phyloP scores from a whole-genome alignment of 2,888 invertebrate genomes.

The Lepidochrysops patricia region DNA sequence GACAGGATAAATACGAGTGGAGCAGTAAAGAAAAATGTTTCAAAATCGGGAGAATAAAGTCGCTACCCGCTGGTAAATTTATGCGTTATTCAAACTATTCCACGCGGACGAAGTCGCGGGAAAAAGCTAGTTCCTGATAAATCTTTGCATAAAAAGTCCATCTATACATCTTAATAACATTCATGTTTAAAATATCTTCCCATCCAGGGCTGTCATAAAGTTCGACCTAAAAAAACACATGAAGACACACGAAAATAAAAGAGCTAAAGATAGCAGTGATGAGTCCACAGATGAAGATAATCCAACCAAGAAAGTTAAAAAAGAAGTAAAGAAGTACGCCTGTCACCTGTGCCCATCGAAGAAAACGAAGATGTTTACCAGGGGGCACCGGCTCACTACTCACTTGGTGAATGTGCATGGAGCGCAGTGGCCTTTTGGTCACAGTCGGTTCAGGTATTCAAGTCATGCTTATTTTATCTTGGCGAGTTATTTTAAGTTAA shows the following conservation, averaged over 20 bases:
- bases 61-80: too few relatives aligned
- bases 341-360: conserved; percentile 84
- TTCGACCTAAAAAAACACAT: conserved; percentile 76
- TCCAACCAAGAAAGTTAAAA: conserved; percentile 35
- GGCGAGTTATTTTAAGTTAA: too few relatives aligned
- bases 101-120: too few relatives aligned
- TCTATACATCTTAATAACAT: too few relatives aligned
- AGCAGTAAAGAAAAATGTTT: too few relatives aligned
- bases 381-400: conserved; percentile 79
- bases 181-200: too few relatives aligned
- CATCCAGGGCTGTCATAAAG: conserved; percentile 75
- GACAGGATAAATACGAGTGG: too few relatives aligned
- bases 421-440: conserved; percentile 83
- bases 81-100: too few relatives aligned
- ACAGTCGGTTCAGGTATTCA: conserved; percentile 82
- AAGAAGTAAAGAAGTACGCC: conserved; percentile 49
- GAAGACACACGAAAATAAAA: conserved; percentile 47
- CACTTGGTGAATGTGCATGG: conserved; percentile 83
- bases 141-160: too few relatives aligned
- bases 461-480: too few relatives aligned
- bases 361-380: conserved; percentile 64
- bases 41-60: too few relatives aligned
- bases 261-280: conserved; percentile 24
- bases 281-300: conserved; percentile 36
- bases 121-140: too few relatives aligned